Conservation (phyloP, 2,797 vertebrate genomes). For the Mus spretus region DNA sequence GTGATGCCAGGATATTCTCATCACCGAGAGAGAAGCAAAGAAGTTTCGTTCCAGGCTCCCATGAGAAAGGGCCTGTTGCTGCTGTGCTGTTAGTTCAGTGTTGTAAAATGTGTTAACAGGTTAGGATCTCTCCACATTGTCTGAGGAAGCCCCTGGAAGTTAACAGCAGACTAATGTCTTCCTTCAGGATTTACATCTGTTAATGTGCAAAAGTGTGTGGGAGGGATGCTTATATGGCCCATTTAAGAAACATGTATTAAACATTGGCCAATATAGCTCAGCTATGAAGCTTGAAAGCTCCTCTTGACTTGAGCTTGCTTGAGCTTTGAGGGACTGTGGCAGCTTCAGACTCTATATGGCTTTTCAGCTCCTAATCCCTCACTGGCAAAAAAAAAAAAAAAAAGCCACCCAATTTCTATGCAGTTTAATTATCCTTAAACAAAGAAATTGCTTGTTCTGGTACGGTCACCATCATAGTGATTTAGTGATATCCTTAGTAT, state of each 20-base stretch:
- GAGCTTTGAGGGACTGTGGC: background rate
- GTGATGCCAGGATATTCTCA: background rate
- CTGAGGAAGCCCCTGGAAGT: background rate
- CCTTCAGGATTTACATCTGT: background rate
- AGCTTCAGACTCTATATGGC: background rate
- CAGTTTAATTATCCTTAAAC: constrained; percentile 18
- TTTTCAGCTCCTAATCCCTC: background rate
- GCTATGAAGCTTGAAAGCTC: background rate
- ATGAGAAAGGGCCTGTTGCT: background rate
- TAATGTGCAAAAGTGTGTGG: background rate
- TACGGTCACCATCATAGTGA: background rate
- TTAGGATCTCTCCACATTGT: background rate
- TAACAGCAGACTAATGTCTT: constrained; percentile 5
- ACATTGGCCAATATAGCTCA: background rate
- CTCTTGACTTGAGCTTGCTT: background rate
- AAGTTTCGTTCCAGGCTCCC: too few relatives aligned
- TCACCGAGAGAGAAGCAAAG: background rate
- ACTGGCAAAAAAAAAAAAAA: too few relatives aligned
- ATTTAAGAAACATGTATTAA: background rate
- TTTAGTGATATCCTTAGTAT: background rate
- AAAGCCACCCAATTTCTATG: background rate
- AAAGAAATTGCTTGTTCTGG: constrained; percentile 9
- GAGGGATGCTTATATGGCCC: background rate
- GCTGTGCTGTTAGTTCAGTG: background rate
- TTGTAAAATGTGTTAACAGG: background rate